Evolutionary conservation across 2,113 vertebrate species (phyloP).

Genomic region (Eudyptes chrysolophus): DNA sequence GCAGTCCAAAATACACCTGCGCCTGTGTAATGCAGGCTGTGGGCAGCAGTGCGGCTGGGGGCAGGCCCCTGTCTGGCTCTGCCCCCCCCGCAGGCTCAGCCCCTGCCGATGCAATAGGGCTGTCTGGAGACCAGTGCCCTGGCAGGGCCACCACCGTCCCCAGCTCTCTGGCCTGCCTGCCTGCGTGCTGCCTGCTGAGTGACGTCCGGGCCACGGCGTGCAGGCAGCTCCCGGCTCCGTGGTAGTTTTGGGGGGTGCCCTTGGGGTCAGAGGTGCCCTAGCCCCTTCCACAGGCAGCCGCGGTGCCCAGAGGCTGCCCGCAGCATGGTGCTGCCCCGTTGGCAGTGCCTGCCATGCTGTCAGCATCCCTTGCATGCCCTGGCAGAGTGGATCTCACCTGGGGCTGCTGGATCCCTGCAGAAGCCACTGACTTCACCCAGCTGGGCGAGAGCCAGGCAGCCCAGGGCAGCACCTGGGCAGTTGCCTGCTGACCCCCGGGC

Average conservation of each 20-base stretch:
- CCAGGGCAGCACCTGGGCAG: neutral
- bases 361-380: neutral
- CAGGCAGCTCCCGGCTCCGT: neutral
- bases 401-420: neutral
- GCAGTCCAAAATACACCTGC: neutral
- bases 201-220: no score
- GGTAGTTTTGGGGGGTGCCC: neutral
- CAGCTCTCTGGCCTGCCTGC: neutral
- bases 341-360: neutral
- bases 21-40: neutral
- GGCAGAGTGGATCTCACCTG: no score
- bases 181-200: neutral
- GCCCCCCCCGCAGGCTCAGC: neutral
- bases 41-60: neutral
- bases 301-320: neutral
- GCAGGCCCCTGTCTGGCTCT: rapidly evolving
- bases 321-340: neutral
- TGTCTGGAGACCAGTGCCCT: neutral
- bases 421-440: neutral
- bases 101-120: neutral
- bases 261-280: neutral
- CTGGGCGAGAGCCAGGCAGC: neutral
- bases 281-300: neutral
- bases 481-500: neutral
- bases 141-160: neutral